Evolutionary conservation across 2,113 vertebrate species (phyloP).

Genomic region (Perca schrenkii): DNA sequence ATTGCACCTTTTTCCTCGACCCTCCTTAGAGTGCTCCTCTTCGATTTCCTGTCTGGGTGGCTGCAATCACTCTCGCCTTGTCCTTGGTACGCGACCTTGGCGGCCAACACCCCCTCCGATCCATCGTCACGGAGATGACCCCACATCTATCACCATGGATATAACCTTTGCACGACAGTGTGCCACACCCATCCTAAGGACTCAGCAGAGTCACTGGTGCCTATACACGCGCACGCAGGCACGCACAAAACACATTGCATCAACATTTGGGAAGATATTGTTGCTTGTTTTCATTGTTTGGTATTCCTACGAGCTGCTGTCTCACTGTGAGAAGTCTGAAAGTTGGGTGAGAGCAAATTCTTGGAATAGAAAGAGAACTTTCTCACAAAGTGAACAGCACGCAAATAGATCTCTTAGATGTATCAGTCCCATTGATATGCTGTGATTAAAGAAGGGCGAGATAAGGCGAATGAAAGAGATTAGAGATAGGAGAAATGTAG

Average conservation of each 20-base stretch:
- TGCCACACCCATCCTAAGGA: slow-evolving; percentile 66
- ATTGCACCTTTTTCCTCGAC: slow-evolving; percentile 78
- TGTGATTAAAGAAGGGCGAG: slow-evolving; percentile 67
- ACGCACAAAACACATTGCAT: slow-evolving; percentile 26
- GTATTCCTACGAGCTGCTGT: slow-evolving; percentile 45
- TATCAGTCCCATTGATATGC: slow-evolving; percentile 65
- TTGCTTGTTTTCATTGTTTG: slow-evolving; percentile 46
- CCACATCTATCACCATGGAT: slow-evolving; percentile 79
- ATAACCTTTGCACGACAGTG: slow-evolving; percentile 64
- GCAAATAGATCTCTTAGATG: slow-evolving; percentile 66
- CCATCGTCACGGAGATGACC: slow-evolving; percentile 81
- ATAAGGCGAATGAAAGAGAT: slow-evolving; percentile 64
- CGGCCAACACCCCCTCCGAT: slow-evolving; percentile 67
- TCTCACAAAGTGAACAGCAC: slow-evolving; percentile 60
- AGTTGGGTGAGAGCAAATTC: slow-evolving; percentile 55
- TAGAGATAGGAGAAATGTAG: slow-evolving; percentile 56
- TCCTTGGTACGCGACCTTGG: slow-evolving; percentile 82
- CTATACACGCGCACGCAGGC: neutral
- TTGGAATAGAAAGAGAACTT: slow-evolving; percentile 64
- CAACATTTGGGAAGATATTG: slow-evolving; percentile 26
- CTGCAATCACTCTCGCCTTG: slow-evolving; percentile 80
- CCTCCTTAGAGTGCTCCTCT: slow-evolving; percentile 74
- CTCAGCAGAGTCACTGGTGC: slow-evolving; percentile 42
- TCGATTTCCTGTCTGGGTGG: slow-evolving; percentile 85
- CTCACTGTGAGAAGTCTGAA: slow-evolving; percentile 51